Base-by-base conservation (phyloP, 2,888 invertebrate species). In the Catocala sponsa region DNA sequence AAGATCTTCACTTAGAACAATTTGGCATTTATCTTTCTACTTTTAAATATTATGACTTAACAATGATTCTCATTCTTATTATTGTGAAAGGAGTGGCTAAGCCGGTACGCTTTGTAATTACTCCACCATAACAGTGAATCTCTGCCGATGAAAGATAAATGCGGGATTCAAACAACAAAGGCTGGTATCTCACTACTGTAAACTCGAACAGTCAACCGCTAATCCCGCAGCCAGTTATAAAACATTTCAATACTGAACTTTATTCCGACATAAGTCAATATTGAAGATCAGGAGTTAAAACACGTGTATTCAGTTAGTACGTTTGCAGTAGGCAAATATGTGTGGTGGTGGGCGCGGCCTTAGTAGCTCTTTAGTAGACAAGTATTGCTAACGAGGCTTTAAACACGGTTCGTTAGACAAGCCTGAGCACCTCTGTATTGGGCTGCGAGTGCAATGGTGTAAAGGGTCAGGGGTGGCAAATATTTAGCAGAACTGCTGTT, bases 311-410 rank as follows among this genome's bases (percentile, higher is more conserved):
- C 2, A 13, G 32, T 15, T 32, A 42, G 38, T 59, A 58, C 32
- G 57, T 70, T 67, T 50, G 55, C 64, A 25, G 15, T 15, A 56
- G 33, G 53, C 55, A 59, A 66, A 63, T 65, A 76, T 68, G 54
- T 63, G 63, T 61, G 52, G 59, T 48, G 46, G 54, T 46, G 59
- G 46, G 54, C 48, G 59, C 32, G 15, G 33, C 53, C 32, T 59
- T 47, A 48, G 68, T 76, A 75, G 74, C 74, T 78, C 78, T 78
- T 76, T 79, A 74, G 71, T 69, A 80, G 80, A 88, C 86, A 87
- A 87, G 86, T 82, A 82, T 68, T 72, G 71, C 82, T 88, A 88
- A 89, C 86, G 88, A 87, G 81, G 73, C 75, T 80, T 82, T 83
- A 81, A 82, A 78, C 72, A 73, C 71, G 85, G 83, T 84, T 88